A percentile compares a stretch with the other conserved stretches of the same genome.
Evolutionary conservation across 2,797 vertebrate genomes (phyloP).

Genomic region (Cyclopterus lumpus): DNA sequence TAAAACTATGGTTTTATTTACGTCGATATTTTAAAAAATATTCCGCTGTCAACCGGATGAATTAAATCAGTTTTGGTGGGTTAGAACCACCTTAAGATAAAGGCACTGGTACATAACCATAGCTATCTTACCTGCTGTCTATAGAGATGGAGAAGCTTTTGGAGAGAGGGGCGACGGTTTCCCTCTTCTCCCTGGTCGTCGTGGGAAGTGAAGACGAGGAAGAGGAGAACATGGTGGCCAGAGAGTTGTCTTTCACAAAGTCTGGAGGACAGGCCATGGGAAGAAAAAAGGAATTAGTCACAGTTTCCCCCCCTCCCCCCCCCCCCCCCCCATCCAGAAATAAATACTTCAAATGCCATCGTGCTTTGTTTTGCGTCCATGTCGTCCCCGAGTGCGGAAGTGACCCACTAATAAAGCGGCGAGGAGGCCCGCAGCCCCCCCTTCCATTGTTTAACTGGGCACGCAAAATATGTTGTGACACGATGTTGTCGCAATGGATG

Average conservation of each 20-base stretch:
- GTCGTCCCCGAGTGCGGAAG: conserved; percentile 9
- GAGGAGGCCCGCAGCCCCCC: conserved; percentile 26
- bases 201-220: conserved; percentile 79
- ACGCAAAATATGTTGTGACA: conserved; percentile 6
- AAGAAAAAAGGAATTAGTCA: conserved; percentile 23
- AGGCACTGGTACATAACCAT: background rate
- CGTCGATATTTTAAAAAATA: no score
- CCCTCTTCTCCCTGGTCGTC: conserved; percentile 80
- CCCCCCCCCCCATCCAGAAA: conserved; percentile 11
- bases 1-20: background rate
- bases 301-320: background rate
- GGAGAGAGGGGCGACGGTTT: conserved; percentile 78
- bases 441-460: conserved; percentile 25
- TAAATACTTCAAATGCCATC: conserved; percentile 21
- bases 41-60: background rate
- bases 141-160: conserved; percentile 85
- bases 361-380: conserved; percentile 32
- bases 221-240: conserved; percentile 71
- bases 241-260: conserved; percentile 80
- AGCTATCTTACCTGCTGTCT: conserved; percentile 84
- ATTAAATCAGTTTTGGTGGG: no score
- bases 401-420: conserved; percentile 23
- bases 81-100: background rate
- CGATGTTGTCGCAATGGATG: background rate
- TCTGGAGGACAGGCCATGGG: conserved; percentile 69